These are phyloP conservation scores for Eleginops maclovinus DNA, from an alignment of 2,113 vertebrate species.

Conservation along the genomic window DNA sequence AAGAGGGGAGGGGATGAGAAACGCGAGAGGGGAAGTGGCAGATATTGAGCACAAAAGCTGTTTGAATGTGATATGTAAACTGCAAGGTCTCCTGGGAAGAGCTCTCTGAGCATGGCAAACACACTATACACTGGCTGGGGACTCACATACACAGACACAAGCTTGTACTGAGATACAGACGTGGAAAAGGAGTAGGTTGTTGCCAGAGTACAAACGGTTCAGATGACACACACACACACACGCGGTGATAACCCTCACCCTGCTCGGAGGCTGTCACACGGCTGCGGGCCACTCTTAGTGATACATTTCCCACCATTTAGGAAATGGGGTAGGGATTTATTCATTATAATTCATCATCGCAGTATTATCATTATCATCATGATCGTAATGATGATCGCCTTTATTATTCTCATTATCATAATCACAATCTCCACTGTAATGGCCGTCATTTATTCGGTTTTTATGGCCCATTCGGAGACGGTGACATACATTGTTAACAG, in stretches of 20 bases:
- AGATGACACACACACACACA: slow-evolving; percentile 38
- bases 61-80: slow-evolving; percentile 80
- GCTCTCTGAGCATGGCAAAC: slow-evolving; percentile 64
- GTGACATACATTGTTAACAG: slow-evolving; percentile 77
- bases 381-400: slow-evolving; percentile 82
- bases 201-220: slow-evolving; percentile 55
- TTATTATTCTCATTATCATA: slow-evolving; percentile 87
- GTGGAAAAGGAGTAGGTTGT: slow-evolving; percentile 58
- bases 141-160: slow-evolving; percentile 54
- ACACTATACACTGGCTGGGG: slow-evolving; percentile 35
- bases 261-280: slow-evolving; percentile 46
- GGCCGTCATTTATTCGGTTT: slow-evolving; percentile 79
- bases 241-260: slow-evolving; percentile 36
- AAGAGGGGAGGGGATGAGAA: slow-evolving; percentile 20
- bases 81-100: slow-evolving; percentile 71
- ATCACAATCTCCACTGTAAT: slow-evolving; percentile 81
- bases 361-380: slow-evolving; percentile 82
- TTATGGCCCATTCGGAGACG: slow-evolving; percentile 80
- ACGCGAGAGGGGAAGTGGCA: slow-evolving; percentile 59
- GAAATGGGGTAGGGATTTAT: slow-evolving; percentile 80
- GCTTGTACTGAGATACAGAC: slow-evolving; percentile 57
- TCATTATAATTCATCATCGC: slow-evolving; percentile 79
- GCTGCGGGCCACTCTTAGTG: slow-evolving; percentile 68
- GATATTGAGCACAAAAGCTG: slow-evolving; percentile 72
- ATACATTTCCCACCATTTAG: slow-evolving; percentile 78